These are phyloP conservation scores for Sesamia nonagrioides DNA, from an alignment of 1,140 invertebrate genomes.

Conservation along the genomic window DNA sequence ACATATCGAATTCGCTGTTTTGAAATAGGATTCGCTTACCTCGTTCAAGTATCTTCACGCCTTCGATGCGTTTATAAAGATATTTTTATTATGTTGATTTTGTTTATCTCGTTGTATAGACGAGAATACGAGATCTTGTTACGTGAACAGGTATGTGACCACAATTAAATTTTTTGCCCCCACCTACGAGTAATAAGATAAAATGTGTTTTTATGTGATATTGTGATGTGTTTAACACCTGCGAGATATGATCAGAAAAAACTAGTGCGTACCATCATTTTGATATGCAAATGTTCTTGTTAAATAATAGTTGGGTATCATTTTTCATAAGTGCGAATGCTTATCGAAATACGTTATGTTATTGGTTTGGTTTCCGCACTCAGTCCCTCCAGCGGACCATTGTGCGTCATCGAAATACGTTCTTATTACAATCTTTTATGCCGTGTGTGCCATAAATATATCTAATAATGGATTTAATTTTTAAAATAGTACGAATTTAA, in stretches of 20 bases:
- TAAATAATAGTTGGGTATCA: slow-evolving; percentile 23
- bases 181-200: slow-evolving; percentile 53
- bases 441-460: no score
- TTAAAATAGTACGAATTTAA: no score
- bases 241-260: slow-evolving; percentile 29
- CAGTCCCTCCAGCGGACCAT: no score
- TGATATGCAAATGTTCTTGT: slow-evolving; percentile 61
- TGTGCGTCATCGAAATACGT: not conserved
- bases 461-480: no score
- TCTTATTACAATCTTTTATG: not conserved
- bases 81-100: slow-evolving; percentile 70
- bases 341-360: not conserved
- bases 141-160: slow-evolving; percentile 65
- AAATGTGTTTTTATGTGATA: slow-evolving; percentile 37
- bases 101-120: slow-evolving; percentile 63
- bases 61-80: slow-evolving; percentile 63
- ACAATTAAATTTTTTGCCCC: slow-evolving; percentile 61
- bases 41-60: slow-evolving; percentile 64
- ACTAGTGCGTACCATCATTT: slow-evolving; percentile 26
- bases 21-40: slow-evolving; percentile 74
- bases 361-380: no score
- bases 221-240: slow-evolving; percentile 59
- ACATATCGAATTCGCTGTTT: slow-evolving; percentile 80
- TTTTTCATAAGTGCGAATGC: slow-evolving; percentile 4
- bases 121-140: slow-evolving; percentile 62